Base-by-base conservation (phyloP, 1,140 invertebrate genomes). In the Magallana angulata region DNA sequence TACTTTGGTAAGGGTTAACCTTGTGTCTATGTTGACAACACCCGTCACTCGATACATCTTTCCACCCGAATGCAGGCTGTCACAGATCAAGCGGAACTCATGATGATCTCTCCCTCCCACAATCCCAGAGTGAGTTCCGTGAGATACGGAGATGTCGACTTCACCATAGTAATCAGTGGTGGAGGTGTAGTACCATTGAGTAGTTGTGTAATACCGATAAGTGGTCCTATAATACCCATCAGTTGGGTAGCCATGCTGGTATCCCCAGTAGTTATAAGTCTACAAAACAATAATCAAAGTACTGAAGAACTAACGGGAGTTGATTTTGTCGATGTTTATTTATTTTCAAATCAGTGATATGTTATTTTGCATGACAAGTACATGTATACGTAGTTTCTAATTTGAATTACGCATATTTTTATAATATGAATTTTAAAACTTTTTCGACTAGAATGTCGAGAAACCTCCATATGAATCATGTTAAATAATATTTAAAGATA, bases 181-280 rank as follows among this genome's bases (percentile, higher is more conserved):
- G 14, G 24, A 12, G 4, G 68, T 30, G 24, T 76, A 30, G 8
- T 76, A 76, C 68, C 68, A 76, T 12, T 76, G 36, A 30, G 8
- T 24, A 5, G 24, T 76, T 1, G 24, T 36, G 8, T 11, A 12
- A 30, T 76, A 62, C 60, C 60, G 1, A 12, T 76, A 30, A 18
- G 24, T 7, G 3, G 30, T 62, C 24, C 7, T 76, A 11, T 12
- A 12, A 36, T 5, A 9, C 64, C 24, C 5, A 11, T 76, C 0
- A 30, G 18, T 0, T 12, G 68, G 68, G 24, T 76, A 76, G 12
- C 68, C 68, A 36, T 76, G 68, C 2, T 76, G 24, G 14, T 76
- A 76, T 12, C 68, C 68, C 68, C 68, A 76, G 68, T 76, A 76
- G 68, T 76, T 30, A 30, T 76, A 76, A 12, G 24, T 76, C 68